Conservation (phyloP, 2,888 invertebrate species). For the Lepeophtheirus nordmannii region DNA sequence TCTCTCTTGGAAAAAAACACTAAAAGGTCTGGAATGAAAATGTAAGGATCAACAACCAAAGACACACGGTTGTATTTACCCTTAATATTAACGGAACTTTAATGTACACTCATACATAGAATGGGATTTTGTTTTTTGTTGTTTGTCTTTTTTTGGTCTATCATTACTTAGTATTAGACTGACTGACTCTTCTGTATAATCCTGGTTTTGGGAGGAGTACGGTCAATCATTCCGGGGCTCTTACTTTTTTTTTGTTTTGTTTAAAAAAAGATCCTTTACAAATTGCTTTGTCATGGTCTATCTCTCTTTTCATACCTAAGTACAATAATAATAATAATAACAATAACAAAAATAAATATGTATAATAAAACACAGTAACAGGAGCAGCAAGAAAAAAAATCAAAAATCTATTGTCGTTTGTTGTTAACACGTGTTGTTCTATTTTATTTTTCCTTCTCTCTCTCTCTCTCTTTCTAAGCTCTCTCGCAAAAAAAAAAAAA, state of each 20-base stretch:
- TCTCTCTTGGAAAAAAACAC: background rate
- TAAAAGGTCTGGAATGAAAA: slow-evolving; percentile 59
- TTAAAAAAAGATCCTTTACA: slow-evolving; percentile 4
- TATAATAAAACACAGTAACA: background rate
- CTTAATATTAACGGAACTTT: no score
- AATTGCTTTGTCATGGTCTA: background rate
- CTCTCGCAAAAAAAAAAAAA: no score
- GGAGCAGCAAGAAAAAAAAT: background rate
- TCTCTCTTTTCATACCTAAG: background rate
- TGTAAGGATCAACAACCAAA: slow-evolving; percentile 39
- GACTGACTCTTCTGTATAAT: no score
- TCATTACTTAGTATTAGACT: no score
- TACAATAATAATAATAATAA: slow-evolving; percentile 10
- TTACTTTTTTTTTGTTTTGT: slow-evolving; percentile 10
- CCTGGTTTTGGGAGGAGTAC: no score
- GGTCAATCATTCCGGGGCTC: background rate
- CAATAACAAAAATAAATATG: slow-evolving; percentile 6
- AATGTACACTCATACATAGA: no score
- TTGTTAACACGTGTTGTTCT: no score
- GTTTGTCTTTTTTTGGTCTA: no score
- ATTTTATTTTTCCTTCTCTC: no score
- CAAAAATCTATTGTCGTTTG: no score
- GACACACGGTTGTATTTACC: slow-evolving; percentile 2
- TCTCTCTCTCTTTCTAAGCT: no score
- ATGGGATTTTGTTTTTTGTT: no score